These are phyloP conservation scores for Idaea straminata DNA, from an alignment of 2,888 invertebrate species.

Conservation along the genomic window DNA sequence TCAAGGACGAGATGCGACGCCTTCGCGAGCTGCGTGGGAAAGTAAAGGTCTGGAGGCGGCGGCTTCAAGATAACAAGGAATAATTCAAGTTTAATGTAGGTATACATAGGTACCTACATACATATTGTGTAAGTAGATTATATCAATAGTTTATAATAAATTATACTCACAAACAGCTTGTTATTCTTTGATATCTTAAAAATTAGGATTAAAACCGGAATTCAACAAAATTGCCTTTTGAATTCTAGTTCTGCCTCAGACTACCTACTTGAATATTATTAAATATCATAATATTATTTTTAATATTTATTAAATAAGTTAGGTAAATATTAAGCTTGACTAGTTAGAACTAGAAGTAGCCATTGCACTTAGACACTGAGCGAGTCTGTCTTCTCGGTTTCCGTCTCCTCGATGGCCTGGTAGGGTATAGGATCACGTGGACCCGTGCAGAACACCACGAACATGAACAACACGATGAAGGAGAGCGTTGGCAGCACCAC, in stretches of 20 bases:
- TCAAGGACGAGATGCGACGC: constrained; percentile 91
- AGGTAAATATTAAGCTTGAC: background rate
- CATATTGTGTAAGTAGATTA: background rate
- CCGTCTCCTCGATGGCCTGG: constrained; percentile 17
- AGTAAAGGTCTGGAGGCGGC: constrained; percentile 76
- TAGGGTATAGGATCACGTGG: constrained; percentile 21
- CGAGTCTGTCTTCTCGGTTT: constrained; percentile 15
- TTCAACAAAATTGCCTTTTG: too few relatives aligned
- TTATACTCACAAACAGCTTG: background rate
- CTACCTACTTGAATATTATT: background rate
- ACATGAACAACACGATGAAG: constrained; percentile 28
- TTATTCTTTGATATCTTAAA: background rate
- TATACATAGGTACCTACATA: background rate
- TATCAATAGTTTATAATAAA: constrained; percentile 10
- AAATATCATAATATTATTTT: too few relatives aligned
- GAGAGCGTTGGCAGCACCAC: constrained; percentile 29
- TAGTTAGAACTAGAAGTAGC: background rate
- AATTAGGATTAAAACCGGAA: too few relatives aligned
- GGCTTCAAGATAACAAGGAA: constrained; percentile 65
- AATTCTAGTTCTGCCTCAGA: too few relatives aligned
- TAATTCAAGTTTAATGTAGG: constrained; percentile 21
- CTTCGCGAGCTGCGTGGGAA: constrained; percentile 89
- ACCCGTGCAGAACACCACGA: constrained; percentile 29
- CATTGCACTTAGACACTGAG: background rate
- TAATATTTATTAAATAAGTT: background rate